Evolutionary conservation across 2,797 vertebrate genomes (phyloP).

Genomic region (Anisognathus igniventris): DNA sequence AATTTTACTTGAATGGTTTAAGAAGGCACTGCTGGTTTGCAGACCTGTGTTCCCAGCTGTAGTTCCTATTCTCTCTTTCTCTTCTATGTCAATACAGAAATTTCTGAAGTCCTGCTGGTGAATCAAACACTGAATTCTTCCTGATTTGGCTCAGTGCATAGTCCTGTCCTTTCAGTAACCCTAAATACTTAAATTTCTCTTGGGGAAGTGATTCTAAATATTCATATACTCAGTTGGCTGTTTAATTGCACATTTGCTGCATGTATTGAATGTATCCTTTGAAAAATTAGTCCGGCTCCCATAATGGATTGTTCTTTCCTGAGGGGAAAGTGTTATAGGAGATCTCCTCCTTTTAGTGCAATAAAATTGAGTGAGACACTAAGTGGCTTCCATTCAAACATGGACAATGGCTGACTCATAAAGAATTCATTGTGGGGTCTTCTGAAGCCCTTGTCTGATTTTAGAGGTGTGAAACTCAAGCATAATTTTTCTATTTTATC

Average conservation of each 20-base stretch:
- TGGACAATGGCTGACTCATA: background rate
- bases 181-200: background rate
- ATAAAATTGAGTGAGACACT: background rate
- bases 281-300: conserved; percentile 1
- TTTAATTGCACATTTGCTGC: conserved; percentile 2
- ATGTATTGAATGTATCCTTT: background rate
- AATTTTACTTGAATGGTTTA: background rate
- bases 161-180: background rate
- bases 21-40: background rate
- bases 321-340: background rate
- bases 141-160: fast-evolving
- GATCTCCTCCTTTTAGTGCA: background rate
- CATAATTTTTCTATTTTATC: conserved; percentile 19
- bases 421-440: background rate
- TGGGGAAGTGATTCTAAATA: conserved; percentile 7
- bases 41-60: background rate
- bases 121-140: background rate
- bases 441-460: background rate
- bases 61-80: background rate
- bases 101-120: background rate
- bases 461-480: background rate
- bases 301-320: background rate
- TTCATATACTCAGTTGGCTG: conserved; percentile 1
- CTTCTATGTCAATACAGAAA: background rate
- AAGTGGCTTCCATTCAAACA: background rate